phyloP scores from a whole-genome alignment of 2,113 vertebrate genomes.

The Synchiropus splendidus region DNA sequence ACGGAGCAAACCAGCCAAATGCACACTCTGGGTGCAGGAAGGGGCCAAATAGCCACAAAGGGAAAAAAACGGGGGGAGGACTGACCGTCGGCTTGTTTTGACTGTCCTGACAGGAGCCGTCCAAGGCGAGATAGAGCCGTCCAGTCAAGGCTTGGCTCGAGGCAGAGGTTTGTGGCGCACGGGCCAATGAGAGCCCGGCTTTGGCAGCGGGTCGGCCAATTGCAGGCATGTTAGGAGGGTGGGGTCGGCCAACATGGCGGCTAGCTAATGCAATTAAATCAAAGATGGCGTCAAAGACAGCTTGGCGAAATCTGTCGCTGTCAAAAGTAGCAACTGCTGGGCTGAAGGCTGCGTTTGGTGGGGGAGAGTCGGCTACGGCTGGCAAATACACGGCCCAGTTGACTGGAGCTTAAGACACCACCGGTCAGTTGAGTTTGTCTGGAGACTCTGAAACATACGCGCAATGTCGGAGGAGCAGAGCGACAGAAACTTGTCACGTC shows the following conservation, averaged over 20 bases:
- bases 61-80: conserved; percentile 17
- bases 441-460: too few relatives aligned
- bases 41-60: conserved; percentile 21
- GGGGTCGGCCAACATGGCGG: conserved; percentile 51
- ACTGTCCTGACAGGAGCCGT: conserved; percentile 45
- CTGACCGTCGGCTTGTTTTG: conserved; percentile 26
- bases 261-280: conserved; percentile 30
- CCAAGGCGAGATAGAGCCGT: conserved; percentile 46
- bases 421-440: too few relatives aligned
- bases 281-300: conserved; percentile 59
- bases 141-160: conserved; percentile 49
- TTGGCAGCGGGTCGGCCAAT: conserved; percentile 50
- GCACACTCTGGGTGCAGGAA: conserved; percentile 16
- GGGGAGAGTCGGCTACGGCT: too few relatives aligned
- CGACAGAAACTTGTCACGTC: too few relatives aligned
- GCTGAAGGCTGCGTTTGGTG: conserved; percentile 24
- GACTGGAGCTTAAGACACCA: too few relatives aligned
- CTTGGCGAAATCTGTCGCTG: conserved; percentile 66
- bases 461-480: too few relatives aligned
- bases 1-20: conserved; percentile 27
- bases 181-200: conserved; percentile 40
- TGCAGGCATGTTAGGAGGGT: conserved; percentile 29
- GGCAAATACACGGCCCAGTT: too few relatives aligned
- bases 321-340: conserved; percentile 47
- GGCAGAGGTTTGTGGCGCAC: conserved; percentile 17